Evolutionary conservation across 2,113 vertebrate species (phyloP).

Genomic region (Vombatus ursinus): DNA sequence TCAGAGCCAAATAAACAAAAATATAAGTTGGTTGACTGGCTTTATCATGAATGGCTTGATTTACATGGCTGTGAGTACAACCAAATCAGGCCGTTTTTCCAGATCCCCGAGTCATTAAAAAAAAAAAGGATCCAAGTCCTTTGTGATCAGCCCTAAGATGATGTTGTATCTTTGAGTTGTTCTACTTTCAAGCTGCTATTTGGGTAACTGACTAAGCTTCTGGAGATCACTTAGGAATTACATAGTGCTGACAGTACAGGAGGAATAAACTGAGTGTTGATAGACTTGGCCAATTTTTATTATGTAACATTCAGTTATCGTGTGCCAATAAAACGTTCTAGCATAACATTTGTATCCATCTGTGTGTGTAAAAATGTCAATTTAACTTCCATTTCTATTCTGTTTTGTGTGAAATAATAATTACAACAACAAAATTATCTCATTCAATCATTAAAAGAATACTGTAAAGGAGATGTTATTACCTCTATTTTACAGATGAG

Average conservation of each 20-base stretch:
- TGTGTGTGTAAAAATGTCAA: constrained; percentile 3
- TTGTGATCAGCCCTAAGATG: not conserved
- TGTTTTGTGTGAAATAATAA: not conserved
- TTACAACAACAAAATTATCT: not conserved
- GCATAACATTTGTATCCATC: constrained; percentile 22
- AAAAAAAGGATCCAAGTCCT: not conserved
- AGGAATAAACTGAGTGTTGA: constrained; percentile 27
- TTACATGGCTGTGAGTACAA: not conserved
- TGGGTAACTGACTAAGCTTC: constrained; percentile 60
- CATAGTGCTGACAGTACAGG: constrained; percentile 53
- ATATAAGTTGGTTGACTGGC: not conserved
- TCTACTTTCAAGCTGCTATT: constrained; percentile 30
- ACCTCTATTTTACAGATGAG: not conserved
- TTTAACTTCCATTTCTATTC: not conserved
- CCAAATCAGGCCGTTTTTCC: not conserved
- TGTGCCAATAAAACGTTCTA: constrained; percentile 37
- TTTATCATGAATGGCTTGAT: not conserved
- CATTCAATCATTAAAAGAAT: not conserved
- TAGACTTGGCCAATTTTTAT: constrained; percentile 34
- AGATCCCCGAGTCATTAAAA: not conserved
- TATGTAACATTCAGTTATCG: constrained; percentile 1
- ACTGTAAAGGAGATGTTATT: not conserved
- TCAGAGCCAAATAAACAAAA: not conserved
- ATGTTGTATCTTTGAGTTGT: not conserved
- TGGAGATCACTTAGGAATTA: constrained; percentile 61